Evolutionary conservation across 2,888 invertebrate species (phyloP).

Genomic region (Ischnus inquisitorius): DNA sequence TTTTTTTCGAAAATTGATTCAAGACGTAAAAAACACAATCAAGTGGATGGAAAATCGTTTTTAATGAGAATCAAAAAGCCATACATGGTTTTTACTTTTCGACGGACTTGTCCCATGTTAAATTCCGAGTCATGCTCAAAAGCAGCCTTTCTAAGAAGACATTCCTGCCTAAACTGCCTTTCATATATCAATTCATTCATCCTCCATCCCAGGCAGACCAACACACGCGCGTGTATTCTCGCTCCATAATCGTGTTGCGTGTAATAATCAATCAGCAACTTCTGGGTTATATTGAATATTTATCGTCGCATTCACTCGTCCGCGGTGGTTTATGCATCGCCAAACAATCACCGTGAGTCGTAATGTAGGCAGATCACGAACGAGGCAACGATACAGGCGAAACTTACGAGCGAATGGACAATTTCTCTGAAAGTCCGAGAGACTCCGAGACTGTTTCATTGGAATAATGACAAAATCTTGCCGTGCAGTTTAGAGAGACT

Average conservation of each 20-base stretch:
- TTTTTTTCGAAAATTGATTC: no score
- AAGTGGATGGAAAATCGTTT: no score
- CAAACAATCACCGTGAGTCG: constrained; percentile 2
- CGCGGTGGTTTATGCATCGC: not conserved
- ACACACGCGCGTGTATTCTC: no score
- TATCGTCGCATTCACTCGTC: constrained; percentile 13
- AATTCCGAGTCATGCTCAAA: no score
- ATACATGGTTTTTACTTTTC: no score
- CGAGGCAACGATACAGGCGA: constrained; percentile 2
- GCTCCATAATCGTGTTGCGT: not conserved
- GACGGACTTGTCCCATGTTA: no score
- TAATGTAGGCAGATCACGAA: constrained; percentile 31
- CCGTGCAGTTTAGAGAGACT: constrained; percentile 25
- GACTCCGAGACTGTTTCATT: constrained; percentile 4
- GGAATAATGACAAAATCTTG: constrained; percentile 37
- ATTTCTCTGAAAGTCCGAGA: constrained; percentile 3
- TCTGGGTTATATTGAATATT: constrained; percentile 14
- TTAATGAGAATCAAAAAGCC: no score
- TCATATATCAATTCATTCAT: no score
- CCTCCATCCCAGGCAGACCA: no score
- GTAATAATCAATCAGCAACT: not conserved
- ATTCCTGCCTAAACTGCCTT: no score
- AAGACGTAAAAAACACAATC: no score
- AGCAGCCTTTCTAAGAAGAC: no score
- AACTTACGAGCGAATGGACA: constrained; percentile 37